Evolutionary conservation across 2,113 vertebrate species (phyloP).

Genomic region (Semicossyphus pulcher): DNA sequence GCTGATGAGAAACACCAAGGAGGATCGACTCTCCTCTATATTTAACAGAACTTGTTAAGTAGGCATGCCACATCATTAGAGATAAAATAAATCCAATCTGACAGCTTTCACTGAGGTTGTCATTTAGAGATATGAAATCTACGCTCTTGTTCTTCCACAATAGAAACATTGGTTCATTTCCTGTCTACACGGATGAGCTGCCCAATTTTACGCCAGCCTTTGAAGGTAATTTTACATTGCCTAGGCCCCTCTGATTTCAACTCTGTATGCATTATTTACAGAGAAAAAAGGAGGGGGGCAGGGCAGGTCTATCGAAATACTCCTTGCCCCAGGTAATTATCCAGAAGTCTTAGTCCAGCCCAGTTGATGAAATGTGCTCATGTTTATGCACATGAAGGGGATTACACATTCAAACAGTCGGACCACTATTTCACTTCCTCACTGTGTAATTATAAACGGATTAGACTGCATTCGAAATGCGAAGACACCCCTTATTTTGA

Average conservation of each 20-base stretch:
- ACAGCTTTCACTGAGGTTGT: conserved; percentile 50
- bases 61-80: conserved; percentile 37
- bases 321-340: conserved; percentile 78
- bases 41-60: conserved; percentile 53
- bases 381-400: conserved; percentile 94
- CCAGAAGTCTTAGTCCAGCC: conserved; percentile 70
- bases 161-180: conserved; percentile 91
- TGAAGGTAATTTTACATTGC: conserved; percentile 85
- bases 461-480: conserved; percentile 78
- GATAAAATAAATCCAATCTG: conserved; percentile 60
- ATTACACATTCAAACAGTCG: conserved; percentile 80
- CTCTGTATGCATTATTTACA: conserved; percentile 86
- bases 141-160: conserved; percentile 47
- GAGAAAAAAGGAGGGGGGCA: conserved; percentile 41
- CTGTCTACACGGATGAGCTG: conserved; percentile 82
- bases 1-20: conserved; percentile 32
- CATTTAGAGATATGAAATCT: conserved; percentile 48
- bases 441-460: conserved; percentile 81
- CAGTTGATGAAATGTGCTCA: conserved; percentile 87
- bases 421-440: conserved; percentile 74
- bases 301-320: conserved; percentile 63
- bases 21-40: conserved; percentile 12
- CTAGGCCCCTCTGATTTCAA: conserved; percentile 84
- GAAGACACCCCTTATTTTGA: conserved; percentile 71
- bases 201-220: conserved; percentile 92